Evolutionary conservation across 2,113 vertebrate species (phyloP).

Genomic region (Solea senegalensis): DNA sequence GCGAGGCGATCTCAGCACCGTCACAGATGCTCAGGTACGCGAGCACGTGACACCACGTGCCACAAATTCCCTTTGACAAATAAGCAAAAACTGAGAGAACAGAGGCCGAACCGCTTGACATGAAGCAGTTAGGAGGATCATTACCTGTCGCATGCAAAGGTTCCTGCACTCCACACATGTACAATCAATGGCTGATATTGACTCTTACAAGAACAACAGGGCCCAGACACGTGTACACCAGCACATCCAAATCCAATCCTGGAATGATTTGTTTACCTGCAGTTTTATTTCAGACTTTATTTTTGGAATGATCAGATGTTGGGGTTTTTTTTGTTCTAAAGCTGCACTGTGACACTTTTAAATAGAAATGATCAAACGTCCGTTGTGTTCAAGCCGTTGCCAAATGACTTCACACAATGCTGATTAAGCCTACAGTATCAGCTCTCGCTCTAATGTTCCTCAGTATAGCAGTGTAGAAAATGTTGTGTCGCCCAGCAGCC

Average conservation of each 20-base stretch:
- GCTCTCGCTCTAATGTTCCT: too few species aligned
- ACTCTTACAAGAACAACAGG: conserved; percentile 22
- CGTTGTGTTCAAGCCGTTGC: too few species aligned
- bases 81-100: not conserved
- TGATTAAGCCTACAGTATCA: too few species aligned
- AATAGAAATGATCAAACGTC: too few species aligned
- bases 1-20: conserved; percentile 24
- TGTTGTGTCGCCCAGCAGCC: too few species aligned
- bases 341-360: too few species aligned
- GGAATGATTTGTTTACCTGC: conserved; percentile 41
- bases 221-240: conserved; percentile 15
- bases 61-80: conserved; percentile 15
- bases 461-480: too few species aligned
- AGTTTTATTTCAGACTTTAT: conserved; percentile 23
- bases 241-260: conserved; percentile 23
- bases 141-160: conserved; percentile 43
- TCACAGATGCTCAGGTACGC: conserved; percentile 4
- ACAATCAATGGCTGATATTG: conserved; percentile 60
- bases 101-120: conserved; percentile 11
- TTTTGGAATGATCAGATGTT: conserved; percentile 9
- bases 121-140: conserved; percentile 28
- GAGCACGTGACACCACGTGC: conserved; percentile 2
- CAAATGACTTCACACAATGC: too few species aligned
- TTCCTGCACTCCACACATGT: conserved; percentile 48
- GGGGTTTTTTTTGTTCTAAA: too few species aligned